phyloP scores from a whole-genome alignment of 2,888 invertebrate genomes.

The Caenorhabditis sp. region DNA sequence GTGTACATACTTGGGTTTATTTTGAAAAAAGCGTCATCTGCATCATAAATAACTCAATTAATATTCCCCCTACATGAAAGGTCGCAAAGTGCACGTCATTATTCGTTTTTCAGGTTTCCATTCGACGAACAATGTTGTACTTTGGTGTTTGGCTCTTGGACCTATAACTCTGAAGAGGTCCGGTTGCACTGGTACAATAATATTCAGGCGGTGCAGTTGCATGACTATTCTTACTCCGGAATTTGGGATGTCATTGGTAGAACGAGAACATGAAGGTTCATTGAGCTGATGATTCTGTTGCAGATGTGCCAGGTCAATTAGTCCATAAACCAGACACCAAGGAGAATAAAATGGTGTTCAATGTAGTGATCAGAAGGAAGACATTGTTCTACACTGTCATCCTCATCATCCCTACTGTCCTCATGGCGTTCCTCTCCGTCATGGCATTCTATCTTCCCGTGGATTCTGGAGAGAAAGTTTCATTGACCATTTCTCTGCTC shows the following conservation, averaged over 20 bases:
- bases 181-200: conserved; percentile 89
- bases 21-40: no score
- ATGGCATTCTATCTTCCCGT: conserved; percentile 97
- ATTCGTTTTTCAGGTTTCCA: conserved; percentile 64
- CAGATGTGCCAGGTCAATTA: conserved; percentile 83
- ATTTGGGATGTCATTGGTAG: conserved; percentile 97
- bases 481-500: conserved; percentile 91
- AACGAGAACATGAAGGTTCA: neutral
- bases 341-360: conserved; percentile 80
- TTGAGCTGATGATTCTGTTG: neutral
- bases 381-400: conserved; percentile 99
- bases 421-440: conserved; percentile 96
- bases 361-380: conserved; percentile 87
- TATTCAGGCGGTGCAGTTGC: conserved; percentile 87
- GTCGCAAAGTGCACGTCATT: neutral
- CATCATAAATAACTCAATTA: conserved; percentile 5
- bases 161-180: conserved; percentile 97
- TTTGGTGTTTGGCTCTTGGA: conserved; percentile 82
- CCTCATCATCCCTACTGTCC: conserved; percentile 97
- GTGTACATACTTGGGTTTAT: neutral
- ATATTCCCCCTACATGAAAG: conserved; percentile 45
- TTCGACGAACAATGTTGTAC: conserved; percentile 81
- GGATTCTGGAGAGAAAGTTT: conserved; percentile 92
- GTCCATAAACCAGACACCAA: conserved; percentile 70
- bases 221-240: conserved; percentile 97